Evolutionary conservation across 2,888 invertebrate genomes (phyloP).

Genomic region (Drosophila kuntzei): DNA sequence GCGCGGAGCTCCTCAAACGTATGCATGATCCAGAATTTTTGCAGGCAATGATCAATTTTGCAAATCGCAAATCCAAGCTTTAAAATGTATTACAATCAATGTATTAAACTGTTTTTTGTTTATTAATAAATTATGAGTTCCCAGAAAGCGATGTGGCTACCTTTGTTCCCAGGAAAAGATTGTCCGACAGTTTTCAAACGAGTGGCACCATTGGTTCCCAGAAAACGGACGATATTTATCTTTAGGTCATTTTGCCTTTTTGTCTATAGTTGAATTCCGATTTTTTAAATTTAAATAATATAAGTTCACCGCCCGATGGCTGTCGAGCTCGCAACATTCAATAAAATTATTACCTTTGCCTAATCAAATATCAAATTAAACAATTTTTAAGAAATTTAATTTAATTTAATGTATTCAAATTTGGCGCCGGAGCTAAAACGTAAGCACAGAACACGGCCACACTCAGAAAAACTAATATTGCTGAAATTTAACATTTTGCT

Average conservation of each 20-base stretch:
- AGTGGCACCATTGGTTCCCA: background rate
- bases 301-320: too few species aligned
- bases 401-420: too few species aligned
- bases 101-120: background rate
- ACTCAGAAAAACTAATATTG: background rate
- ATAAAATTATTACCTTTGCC: too few species aligned
- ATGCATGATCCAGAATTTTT: conserved; percentile 89
- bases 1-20: conserved; percentile 88
- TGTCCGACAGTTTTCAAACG: too few species aligned
- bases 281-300: too few species aligned
- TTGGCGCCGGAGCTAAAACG: background rate
- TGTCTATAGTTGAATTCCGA: too few species aligned
- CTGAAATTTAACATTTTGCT: background rate
- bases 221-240: background rate
- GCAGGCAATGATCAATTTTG: conserved; percentile 85
- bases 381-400: too few species aligned
- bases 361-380: too few species aligned
- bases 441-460: background rate
- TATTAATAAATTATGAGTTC: background rate
- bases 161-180: background rate
- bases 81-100: conserved; percentile 43
- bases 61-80: conserved; percentile 79
- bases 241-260: too few species aligned
- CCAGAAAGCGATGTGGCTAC: too few species aligned
- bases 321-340: too few species aligned